Evolutionary conservation across 1,140 invertebrate genomes (phyloP).

Genomic region (Bombus waltoni): DNA sequence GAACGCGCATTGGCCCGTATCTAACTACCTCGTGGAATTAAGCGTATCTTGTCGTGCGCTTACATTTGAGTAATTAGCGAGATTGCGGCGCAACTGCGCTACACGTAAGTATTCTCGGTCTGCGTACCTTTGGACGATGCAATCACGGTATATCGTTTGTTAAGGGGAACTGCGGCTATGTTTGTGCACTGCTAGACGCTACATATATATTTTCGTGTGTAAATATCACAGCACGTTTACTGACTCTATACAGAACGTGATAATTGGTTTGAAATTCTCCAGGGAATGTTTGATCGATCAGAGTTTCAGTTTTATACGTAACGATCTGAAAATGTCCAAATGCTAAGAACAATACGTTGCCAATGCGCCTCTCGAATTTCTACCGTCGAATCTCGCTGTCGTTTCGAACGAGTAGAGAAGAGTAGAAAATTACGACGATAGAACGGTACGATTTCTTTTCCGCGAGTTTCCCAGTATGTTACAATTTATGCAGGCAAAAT

Average conservation of each 20-base stretch:
- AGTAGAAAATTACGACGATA: no score
- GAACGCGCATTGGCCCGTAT: not conserved
- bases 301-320: not conserved
- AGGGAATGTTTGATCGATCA: not conserved
- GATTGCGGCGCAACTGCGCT: constrained; percentile 28
- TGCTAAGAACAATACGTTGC: no score
- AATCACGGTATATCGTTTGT: constrained; percentile 10
- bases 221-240: not conserved
- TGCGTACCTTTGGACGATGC: not conserved
- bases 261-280: not conserved
- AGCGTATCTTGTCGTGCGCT: constrained; percentile 28
- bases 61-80: constrained; percentile 39
- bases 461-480: not conserved
- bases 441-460: not conserved
- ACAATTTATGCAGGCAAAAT: not conserved
- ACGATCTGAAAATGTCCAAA: no score
- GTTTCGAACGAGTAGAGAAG: no score
- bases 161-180: not conserved
- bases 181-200: not conserved
- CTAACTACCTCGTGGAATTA: constrained; percentile 23
- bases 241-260: not conserved
- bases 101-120: not conserved
- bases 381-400: no score
- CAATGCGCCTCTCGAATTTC: no score
- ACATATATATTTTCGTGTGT: not conserved